Evolutionary conservation across 2,113 vertebrate genomes (phyloP).

Genomic region (Lasiurus borealis): DNA sequence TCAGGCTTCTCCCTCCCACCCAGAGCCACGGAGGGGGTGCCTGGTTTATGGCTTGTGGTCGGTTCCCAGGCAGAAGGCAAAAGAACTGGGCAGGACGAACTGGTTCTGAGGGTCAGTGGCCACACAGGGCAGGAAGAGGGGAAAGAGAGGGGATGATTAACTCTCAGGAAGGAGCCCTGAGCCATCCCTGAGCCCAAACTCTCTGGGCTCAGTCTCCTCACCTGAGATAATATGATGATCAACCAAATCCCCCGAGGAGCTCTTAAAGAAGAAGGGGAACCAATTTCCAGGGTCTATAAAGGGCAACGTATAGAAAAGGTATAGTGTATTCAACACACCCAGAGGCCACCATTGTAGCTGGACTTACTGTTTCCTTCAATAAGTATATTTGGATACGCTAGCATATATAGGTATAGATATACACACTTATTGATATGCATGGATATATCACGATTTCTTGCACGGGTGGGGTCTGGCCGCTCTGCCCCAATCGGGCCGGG

Average conservation of each 20-base stretch:
- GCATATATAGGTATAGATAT: neutral
- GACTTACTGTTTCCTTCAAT: slow-evolving; percentile 26
- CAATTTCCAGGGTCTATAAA: neutral
- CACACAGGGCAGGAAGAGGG: neutral
- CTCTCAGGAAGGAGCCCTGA: neutral
- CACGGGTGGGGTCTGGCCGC: no score
- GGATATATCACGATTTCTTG: no score
- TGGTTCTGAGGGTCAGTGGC: neutral
- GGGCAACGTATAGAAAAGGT: neutral
- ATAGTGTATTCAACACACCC: neutral
- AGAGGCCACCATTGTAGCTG: neutral
- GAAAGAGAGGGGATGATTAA: neutral
- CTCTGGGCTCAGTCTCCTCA: neutral
- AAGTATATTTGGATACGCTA: neutral
- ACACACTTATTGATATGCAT: neutral
- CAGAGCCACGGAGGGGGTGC: neutral
- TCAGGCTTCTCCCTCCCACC: slow-evolving; percentile 2
- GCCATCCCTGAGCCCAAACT: neutral
- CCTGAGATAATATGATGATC: neutral
- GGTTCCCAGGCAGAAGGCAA: slow-evolving; percentile 4
- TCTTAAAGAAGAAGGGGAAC: neutral
- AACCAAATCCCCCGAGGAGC: neutral
- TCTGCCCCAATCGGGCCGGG: no score
- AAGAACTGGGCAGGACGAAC: neutral
- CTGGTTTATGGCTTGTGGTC: neutral